Conservation (phyloP, 1,140 invertebrate species). For the Sarcophaga peregrina region DNA sequence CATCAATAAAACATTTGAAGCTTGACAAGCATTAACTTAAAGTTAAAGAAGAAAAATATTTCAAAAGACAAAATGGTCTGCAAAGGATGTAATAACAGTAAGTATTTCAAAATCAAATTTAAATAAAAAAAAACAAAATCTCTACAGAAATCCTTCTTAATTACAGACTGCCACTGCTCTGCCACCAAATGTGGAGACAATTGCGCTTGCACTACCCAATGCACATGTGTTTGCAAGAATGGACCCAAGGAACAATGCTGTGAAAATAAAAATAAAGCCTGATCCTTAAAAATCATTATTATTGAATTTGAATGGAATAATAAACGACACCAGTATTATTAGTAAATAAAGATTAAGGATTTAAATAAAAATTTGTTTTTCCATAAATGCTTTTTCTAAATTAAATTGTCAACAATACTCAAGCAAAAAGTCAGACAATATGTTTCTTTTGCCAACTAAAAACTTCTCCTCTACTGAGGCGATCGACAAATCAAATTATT, state of each 20-base stretch:
- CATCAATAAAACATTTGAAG: background rate
- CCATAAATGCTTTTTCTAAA: too few species aligned
- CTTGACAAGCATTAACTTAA: background rate
- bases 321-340: too few species aligned
- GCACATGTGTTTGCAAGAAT: slow-evolving; percentile 54
- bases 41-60: background rate
- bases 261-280: slow-evolving; percentile 47
- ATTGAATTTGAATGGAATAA: too few species aligned
- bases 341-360: too few species aligned
- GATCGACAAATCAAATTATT: too few species aligned
- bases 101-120: background rate
- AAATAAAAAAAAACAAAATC: too few species aligned
- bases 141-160: background rate
- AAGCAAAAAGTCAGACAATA: too few species aligned
- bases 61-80: background rate
- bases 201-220: slow-evolving; percentile 54
- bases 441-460: too few species aligned
- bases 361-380: too few species aligned
- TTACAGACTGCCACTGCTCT: slow-evolving; percentile 54
- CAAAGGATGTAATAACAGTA: slow-evolving; percentile 4
- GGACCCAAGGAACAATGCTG: slow-evolving; percentile 58
- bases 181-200: slow-evolving; percentile 52
- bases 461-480: too few species aligned
- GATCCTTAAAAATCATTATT: too few species aligned
- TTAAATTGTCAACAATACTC: too few species aligned